These are phyloP conservation scores for Antennarius maculatus DNA, from an alignment of 2,797 vertebrate species.

Conservation along the genomic window DNA sequence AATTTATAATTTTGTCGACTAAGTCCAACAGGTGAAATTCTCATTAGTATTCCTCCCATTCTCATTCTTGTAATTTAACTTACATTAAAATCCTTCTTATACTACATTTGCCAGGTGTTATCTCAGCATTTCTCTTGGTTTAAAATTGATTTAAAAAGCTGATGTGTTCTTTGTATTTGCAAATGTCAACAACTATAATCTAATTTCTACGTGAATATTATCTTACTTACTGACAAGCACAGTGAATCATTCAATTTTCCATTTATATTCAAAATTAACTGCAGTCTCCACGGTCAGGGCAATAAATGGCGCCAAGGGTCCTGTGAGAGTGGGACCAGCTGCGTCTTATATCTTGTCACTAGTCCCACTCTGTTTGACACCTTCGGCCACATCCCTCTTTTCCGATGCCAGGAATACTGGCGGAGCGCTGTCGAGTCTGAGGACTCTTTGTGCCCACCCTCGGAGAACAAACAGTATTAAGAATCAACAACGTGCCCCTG, in stretches of 20 bases:
- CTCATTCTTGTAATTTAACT: no score
- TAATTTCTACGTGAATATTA: conserved; percentile 15
- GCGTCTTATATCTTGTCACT: conserved; percentile 72
- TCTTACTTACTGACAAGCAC: conserved; percentile 11
- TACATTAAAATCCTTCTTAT: not conserved
- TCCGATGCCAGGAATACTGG: conserved; percentile 68
- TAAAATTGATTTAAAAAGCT: not conserved
- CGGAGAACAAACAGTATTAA: conserved; percentile 71
- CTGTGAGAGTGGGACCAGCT: conserved; percentile 72
- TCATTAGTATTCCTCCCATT: conserved; percentile 29
- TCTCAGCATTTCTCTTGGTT: conserved; percentile 8
- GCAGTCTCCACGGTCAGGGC: conserved; percentile 27
- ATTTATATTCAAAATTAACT: conserved; percentile 37
- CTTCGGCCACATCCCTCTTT: conserved; percentile 69
- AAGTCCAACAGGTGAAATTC: conserved; percentile 22
- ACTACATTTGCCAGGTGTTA: conserved; percentile 3
- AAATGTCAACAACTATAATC: conserved; percentile 5
- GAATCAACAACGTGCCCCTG: conserved; percentile 61
- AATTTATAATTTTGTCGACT: not conserved
- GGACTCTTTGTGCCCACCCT: conserved; percentile 75
- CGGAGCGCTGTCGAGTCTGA: conserved; percentile 45
- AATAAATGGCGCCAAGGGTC: conserved; percentile 74
- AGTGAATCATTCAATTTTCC: conserved; percentile 39
- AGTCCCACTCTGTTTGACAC: conserved; percentile 67
- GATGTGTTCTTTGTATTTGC: conserved; percentile 6